Base-by-base conservation (phyloP, 1,140 invertebrate species). In the Triops longicaudatus region DNA sequence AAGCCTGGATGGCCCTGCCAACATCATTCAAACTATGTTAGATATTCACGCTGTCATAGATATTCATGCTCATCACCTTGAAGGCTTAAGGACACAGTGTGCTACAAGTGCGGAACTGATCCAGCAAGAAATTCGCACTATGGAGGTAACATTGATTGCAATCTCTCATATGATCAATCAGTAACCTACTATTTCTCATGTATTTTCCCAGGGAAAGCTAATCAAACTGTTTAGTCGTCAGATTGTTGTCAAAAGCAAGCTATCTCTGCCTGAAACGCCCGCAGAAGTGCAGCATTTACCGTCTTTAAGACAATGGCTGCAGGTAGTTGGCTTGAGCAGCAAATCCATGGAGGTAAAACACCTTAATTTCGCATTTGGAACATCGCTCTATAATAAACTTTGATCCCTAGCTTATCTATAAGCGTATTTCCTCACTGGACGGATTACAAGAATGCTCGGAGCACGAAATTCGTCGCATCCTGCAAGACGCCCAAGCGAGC, bases 21-120 rank as follows among this genome's bases (percentile, higher is more conserved):
- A 78, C 31, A 71, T 41, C 42, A 78, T 78, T 44, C 79, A 80
- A 75, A 80, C 85, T 72, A 82, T 89, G 74, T 85, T 87, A 78
- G 88, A 91, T 81, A 87, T 92, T 79, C 94, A 97, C 88, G 92
- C 92, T 80, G 95, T 97, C 93, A 98, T 98, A 86, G 94, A 96
- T 87, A 91, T 96, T 84, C 96, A 93, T 82, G 93, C 94, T 77
- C 91, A 94, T 85, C 91, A 94, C 84, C 89, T 98, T 81, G 92
- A 96, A 83, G 93, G 93, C 74, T 87, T 98, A 80, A 88, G 96
- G 83, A 96, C 94, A 75, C 91, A 95, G 87, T 98, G 95, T 87
- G 91, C 92, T 26, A 94, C 94, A 75, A 95, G 91, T 83, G 93
- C 92, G 72, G 93, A 95, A 85, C 87, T 98, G 79, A 98, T 95